phyloP scores from a whole-genome alignment of 2,888 invertebrate genomes.

The Sicus ferrugineus region DNA sequence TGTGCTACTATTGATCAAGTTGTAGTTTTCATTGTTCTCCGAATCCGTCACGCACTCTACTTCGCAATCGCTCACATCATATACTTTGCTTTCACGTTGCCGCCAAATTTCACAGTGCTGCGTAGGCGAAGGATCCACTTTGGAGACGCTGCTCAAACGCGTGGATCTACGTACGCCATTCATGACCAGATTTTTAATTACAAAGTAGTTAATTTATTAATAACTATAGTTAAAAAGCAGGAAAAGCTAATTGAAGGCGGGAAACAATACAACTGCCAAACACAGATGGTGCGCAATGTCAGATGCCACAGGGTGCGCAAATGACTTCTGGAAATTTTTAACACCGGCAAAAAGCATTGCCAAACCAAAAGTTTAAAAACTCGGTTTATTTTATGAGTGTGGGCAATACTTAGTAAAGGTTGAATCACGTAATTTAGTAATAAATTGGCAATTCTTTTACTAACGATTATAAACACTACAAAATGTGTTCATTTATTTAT shows the following conservation, averaged over 20 bases:
- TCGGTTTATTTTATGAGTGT: too few relatives aligned
- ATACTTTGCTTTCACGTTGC: slow-evolving; percentile 40
- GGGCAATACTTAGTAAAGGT: too few relatives aligned
- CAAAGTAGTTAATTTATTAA: neutral
- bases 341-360: neutral
- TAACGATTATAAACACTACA: too few relatives aligned
- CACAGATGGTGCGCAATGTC: slow-evolving; percentile 22
- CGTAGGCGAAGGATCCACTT: slow-evolving; percentile 41
- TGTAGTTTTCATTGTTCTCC: slow-evolving; percentile 56
- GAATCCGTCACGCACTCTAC: slow-evolving; percentile 43
- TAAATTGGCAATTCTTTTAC: too few relatives aligned
- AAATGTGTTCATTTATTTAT: too few relatives aligned
- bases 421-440: too few relatives aligned
- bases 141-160: slow-evolving; percentile 54
- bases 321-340: slow-evolving; percentile 4
- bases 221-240: neutral
- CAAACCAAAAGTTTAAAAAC: neutral
- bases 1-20: slow-evolving; percentile 49
- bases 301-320: neutral
- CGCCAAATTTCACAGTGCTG: slow-evolving; percentile 51
- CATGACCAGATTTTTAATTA: slow-evolving; percentile 46
- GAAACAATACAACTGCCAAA: slow-evolving; percentile 14
- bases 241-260: neutral
- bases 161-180: slow-evolving; percentile 58
- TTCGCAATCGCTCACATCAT: slow-evolving; percentile 50